phyloP scores from a whole-genome alignment of 1,140 invertebrate species.

The Apis florea region DNA sequence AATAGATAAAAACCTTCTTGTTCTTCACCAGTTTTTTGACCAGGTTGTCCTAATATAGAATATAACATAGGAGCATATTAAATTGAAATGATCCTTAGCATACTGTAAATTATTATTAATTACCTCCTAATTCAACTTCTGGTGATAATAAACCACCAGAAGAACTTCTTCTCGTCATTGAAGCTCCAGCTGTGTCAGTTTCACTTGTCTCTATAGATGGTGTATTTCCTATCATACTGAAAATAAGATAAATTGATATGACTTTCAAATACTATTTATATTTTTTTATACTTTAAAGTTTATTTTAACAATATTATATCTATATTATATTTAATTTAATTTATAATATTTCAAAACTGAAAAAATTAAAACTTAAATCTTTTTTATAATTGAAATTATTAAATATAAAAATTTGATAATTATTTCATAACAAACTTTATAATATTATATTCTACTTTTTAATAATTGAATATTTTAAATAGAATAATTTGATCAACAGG shows the following conservation, averaged over 20 bases:
- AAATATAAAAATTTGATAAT: too few species aligned
- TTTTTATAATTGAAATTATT: too few species aligned
- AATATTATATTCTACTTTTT: too few species aligned
- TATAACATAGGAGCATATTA: not conserved
- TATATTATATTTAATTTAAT: too few species aligned
- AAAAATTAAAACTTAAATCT: too few species aligned
- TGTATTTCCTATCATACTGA: constrained; percentile 83
- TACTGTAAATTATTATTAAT: not conserved
- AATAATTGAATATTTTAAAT: too few species aligned
- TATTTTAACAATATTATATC: too few species aligned
- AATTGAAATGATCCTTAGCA: not conserved
- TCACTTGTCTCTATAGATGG: constrained; percentile 86
- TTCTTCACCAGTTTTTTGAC: constrained; percentile 83
- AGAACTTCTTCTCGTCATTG: constrained; percentile 87
- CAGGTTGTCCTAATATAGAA: constrained; percentile 67
- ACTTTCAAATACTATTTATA: not conserved
- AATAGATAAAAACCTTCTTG: constrained; percentile 96
- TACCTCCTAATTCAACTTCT: constrained; percentile 83
- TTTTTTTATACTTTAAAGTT: not conserved
- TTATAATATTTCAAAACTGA: too few species aligned
- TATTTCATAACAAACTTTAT: too few species aligned
- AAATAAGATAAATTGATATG: constrained; percentile 55
- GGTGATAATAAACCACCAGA: constrained; percentile 90
- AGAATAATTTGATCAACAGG: too few species aligned
- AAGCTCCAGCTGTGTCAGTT: constrained; percentile 81